phyloP scores from a whole-genome alignment of 2,113 vertebrate genomes.

The Kobus ellipsiprymnus region DNA sequence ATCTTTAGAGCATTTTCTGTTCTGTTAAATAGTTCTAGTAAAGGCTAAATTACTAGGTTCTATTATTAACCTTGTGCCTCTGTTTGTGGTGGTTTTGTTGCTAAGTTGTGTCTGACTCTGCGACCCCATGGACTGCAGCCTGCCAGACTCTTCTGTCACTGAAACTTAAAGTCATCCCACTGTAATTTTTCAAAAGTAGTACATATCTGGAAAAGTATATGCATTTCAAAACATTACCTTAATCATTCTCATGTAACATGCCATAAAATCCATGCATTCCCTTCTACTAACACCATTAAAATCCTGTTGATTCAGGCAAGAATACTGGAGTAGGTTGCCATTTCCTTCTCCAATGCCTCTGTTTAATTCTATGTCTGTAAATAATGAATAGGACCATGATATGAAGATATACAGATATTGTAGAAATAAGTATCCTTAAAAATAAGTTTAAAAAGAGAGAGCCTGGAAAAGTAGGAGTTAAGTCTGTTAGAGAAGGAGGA shows the following conservation, averaged over 20 bases:
- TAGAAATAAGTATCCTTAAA: background rate
- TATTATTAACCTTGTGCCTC: background rate
- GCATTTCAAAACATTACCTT: too few relatives aligned
- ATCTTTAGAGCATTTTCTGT: background rate
- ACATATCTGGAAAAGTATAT: too few relatives aligned
- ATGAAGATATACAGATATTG: background rate
- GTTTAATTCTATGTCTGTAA: constrained; percentile 1
- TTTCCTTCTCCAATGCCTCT: background rate
- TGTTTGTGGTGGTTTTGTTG: background rate
- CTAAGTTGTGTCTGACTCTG: background rate
- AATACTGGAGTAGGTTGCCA: background rate
- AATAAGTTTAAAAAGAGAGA: background rate
- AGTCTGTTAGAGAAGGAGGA: background rate
- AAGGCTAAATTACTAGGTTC: background rate
- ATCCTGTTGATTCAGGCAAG: background rate
- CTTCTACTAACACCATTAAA: too few relatives aligned
- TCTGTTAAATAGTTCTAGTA: background rate
- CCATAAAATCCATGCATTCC: too few relatives aligned
- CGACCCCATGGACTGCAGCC: background rate
- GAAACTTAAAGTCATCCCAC: too few relatives aligned
- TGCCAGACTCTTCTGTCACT: background rate
- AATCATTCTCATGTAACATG: too few relatives aligned
- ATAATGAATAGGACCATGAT: background rate
- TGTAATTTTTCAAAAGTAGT: too few relatives aligned
- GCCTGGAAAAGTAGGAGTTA: background rate